phyloP scores from a whole-genome alignment of 2,113 vertebrate genomes.

The Zeus faber region DNA sequence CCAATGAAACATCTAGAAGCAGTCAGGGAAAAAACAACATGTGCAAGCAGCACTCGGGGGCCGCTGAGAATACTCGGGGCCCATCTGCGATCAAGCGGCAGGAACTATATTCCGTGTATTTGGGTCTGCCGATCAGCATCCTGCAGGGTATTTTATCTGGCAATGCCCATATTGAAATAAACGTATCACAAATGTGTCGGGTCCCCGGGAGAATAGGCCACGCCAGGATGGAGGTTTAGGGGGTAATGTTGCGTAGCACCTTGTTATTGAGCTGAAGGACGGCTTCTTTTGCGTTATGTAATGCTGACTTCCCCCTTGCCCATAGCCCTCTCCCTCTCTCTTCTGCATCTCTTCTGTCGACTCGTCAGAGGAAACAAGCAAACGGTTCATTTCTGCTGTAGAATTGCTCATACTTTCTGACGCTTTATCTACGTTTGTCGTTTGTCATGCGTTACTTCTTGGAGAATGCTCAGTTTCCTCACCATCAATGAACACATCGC shows the following conservation, averaged over 20 bases:
- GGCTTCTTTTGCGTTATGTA: slow-evolving; percentile 67
- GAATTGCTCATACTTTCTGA: no score
- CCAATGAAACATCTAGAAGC: slow-evolving; percentile 14
- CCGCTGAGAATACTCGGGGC: slow-evolving; percentile 3
- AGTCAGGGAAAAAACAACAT: slow-evolving; percentile 3
- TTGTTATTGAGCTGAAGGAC: slow-evolving; percentile 75
- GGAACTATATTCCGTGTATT: slow-evolving; percentile 18
- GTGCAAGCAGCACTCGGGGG: slow-evolving; percentile 3
- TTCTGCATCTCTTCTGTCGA: slow-evolving; percentile 29
- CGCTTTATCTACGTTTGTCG: no score
- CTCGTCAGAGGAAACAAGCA: slow-evolving; percentile 12
- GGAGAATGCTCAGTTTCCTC: background rate
- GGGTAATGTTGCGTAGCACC: slow-evolving; percentile 75
- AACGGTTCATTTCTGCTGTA: no score
- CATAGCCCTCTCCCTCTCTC: slow-evolving; percentile 16
- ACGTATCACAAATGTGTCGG: slow-evolving; percentile 67
- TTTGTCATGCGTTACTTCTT: no score
- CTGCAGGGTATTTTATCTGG: slow-evolving; percentile 51
- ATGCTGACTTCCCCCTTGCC: slow-evolving; percentile 49
- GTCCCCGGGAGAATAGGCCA: slow-evolving; percentile 57
- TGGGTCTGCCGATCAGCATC: slow-evolving; percentile 39
- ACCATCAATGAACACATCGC: background rate
- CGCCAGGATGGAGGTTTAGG: slow-evolving; percentile 59
- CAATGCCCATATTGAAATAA: slow-evolving; percentile 66
- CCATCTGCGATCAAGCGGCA: slow-evolving; percentile 19